These are phyloP conservation scores for Synodontis membranacea DNA, from an alignment of 2,113 vertebrate genomes.

Conservation along the genomic window DNA sequence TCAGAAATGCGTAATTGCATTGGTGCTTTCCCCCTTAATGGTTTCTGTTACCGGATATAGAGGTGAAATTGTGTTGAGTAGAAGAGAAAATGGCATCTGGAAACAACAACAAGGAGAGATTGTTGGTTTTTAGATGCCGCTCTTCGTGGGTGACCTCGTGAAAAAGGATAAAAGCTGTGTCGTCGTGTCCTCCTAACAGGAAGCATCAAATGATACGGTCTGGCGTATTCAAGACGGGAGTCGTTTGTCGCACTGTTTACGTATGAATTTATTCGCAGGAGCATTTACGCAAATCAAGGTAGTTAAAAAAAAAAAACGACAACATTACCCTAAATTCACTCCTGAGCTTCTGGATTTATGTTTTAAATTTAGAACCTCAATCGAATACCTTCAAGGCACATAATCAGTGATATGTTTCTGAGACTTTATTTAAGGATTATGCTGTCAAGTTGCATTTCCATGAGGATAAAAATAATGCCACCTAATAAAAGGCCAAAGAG, in stretches of 20 bases:
- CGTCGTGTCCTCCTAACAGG: not conserved
- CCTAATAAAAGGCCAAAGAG: too few species aligned
- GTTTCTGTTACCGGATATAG: slow-evolving; percentile 7
- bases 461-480: too few species aligned
- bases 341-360: too few species aligned
- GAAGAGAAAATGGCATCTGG: slow-evolving; percentile 33
- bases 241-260: not conserved
- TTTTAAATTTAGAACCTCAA: too few species aligned
- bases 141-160: not conserved
- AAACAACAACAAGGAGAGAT: not conserved
- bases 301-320: too few species aligned
- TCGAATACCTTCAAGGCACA: too few species aligned
- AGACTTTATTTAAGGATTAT: too few species aligned
- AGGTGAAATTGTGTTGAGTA: slow-evolving; percentile 40
- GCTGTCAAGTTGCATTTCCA: too few species aligned
- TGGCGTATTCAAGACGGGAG: not conserved
- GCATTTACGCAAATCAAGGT: not conserved
- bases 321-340: too few species aligned
- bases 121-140: not conserved
- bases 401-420: too few species aligned
- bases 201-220: not conserved
- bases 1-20: slow-evolving; percentile 26
- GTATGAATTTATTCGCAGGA: not conserved
- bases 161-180: not conserved
- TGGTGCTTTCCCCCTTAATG: not conserved